Conservation (phyloP, 2,113 vertebrate species). For the Crotalus helleri region DNA sequence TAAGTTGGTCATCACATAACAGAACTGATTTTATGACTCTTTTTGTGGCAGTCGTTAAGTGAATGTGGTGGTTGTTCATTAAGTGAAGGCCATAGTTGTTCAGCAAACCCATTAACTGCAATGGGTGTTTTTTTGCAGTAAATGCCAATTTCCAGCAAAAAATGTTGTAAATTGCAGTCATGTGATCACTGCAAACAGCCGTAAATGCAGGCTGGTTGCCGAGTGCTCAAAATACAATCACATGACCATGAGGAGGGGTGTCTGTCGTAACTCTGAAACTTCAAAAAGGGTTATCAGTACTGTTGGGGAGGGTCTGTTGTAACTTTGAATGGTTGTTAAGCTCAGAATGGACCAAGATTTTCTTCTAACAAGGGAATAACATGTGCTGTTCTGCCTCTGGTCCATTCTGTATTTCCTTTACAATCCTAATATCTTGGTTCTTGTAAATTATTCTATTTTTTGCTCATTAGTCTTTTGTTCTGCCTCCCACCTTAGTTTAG, state of each 20-base stretch:
- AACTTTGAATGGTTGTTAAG: background rate
- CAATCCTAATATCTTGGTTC: background rate
- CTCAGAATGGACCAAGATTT: background rate
- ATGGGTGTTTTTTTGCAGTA: background rate
- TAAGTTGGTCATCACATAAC: background rate
- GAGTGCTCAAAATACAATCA: background rate
- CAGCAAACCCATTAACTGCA: background rate
- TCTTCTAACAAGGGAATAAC: background rate
- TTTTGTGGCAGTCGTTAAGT: background rate
- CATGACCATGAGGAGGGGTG: fast-evolving
- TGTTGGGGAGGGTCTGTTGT: background rate
- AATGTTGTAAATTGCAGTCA: background rate
- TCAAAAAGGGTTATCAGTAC: background rate
- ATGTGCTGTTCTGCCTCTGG: background rate
- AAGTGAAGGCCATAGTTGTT: background rate
- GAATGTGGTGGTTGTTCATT: background rate
- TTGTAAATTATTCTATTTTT: background rate
- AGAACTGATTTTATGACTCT: background rate
- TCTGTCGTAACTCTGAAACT: background rate
- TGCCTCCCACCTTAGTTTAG: background rate
- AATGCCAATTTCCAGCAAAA: background rate
- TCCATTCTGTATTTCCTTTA: background rate
- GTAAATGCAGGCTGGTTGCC: background rate
- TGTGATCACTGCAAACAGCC: background rate
- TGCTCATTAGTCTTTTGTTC: background rate